Percentiles rank a stretch among this genome's conserved stretches.
Conservation (phyloP, 1,140 invertebrate genomes). For the Eriosoma lanigerum region DNA sequence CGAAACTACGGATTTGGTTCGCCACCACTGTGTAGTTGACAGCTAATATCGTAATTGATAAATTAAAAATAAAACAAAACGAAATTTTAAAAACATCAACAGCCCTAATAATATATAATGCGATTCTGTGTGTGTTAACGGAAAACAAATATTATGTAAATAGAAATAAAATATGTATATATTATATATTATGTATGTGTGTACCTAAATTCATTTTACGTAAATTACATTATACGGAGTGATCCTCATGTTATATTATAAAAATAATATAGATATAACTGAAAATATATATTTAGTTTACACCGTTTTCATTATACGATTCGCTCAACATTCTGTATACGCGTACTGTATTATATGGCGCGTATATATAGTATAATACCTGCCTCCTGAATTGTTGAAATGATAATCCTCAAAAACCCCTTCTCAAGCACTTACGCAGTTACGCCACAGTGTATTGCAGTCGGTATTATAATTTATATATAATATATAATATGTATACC, state of each 20-base stretch:
- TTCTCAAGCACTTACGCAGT: too few species aligned
- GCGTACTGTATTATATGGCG: background rate
- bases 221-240: too few species aligned
- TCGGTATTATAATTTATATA: background rate
- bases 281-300: background rate
- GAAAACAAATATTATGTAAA: too few species aligned
- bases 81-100: too few species aligned
- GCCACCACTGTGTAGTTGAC: background rate
- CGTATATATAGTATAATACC: background rate
- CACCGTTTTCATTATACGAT: too few species aligned
- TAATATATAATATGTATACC: background rate
- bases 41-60: background rate
- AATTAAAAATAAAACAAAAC: background rate
- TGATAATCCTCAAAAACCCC: conserved; percentile 6
- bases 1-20: too few species aligned
- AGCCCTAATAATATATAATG: too few species aligned
- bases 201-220: too few species aligned
- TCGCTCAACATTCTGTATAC: background rate
- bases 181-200: too few species aligned
- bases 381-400: background rate
- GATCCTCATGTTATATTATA: too few species aligned
- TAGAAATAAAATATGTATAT: too few species aligned
- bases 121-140: too few species aligned
- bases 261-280: background rate
- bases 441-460: background rate